Evolutionary conservation across 1,140 invertebrate species (phyloP), one percentile per base, ranked within the genome.

Genomic region (Colletes latitarsis): DNA sequence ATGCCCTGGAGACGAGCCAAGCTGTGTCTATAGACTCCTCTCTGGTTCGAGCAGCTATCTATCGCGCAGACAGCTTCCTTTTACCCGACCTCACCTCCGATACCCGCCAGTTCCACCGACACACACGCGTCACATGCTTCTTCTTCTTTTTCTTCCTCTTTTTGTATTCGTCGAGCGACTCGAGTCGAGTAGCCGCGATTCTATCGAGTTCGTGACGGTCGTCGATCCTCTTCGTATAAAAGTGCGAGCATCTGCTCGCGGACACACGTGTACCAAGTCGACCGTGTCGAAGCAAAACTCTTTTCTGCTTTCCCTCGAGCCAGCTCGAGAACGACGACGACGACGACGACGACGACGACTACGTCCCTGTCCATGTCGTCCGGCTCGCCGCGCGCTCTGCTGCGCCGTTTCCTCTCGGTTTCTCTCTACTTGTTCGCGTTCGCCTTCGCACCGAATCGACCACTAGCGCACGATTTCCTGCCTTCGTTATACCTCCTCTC

Each of bases 1-100:
- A 87, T 87, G 78, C 76, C 69, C 82, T 86, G 85, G 85, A 85
- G 85, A 86, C 62, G 67, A 52, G 84, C 84, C 85, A 87, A 87
- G 68, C 43, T 39, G 52, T 21, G 57, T 53, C 68, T 52, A 55
- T 68, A 66, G 49, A 53, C 67, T 68, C 17, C 39, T 41, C 15
- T 74, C 52, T 55, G 49, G 66, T 64, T 69, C 43, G 43, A 58
- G 69, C 77, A 9, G 21, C 68, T 46, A 79, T 63, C 77, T 72
- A 41, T 68, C 62, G 63, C 39, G 12, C n/a, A 53, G 58, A 30
- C 70, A 55, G 74, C 53, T 60, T 77, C 49, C 15, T 46, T 49
- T n/a, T 19, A 52, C 64, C 52, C n/a, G 12, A 4, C 17, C 53
- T 53, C 63, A 41, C 70, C 30, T 43, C 58, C 53, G 19, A 46